Conservation (phyloP, 2,888 invertebrate genomes). For the Drosophila cognata region DNA sequence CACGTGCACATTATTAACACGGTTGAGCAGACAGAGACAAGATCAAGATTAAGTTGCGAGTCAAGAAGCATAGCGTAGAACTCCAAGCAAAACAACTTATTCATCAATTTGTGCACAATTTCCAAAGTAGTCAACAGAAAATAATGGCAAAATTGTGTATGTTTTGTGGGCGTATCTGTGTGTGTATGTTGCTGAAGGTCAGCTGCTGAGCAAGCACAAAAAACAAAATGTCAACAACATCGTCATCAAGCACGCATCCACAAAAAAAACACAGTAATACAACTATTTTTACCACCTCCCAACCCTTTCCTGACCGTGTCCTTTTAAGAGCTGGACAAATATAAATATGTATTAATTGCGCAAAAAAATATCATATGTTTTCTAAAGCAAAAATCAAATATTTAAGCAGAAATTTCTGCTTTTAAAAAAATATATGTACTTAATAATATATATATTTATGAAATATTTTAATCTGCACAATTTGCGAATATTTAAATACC, state of each 20-base stretch:
- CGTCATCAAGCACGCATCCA: conserved; percentile 29
- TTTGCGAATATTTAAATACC: no score
- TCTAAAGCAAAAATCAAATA: no score
- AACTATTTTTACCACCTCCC: neutral
- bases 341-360: neutral
- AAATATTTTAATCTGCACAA: no score
- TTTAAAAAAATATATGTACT: no score
- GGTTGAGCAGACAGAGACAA: conserved; percentile 50
- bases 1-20: conserved; percentile 14
- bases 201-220: conserved; percentile 59
- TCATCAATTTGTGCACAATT: conserved; percentile 71
- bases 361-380: neutral
- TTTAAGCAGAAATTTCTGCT: no score
- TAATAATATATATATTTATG: no score
- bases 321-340: neutral
- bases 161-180: conserved; percentile 25
- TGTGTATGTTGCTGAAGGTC: conserved; percentile 49
- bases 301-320: neutral
- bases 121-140: conserved; percentile 59
- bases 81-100: conserved; percentile 62
- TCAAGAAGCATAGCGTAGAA: conserved; percentile 50
- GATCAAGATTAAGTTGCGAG: conserved; percentile 65
- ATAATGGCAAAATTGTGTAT: conserved; percentile 48
- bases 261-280: conserved; percentile 12
- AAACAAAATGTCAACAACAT: conserved; percentile 30